Base-by-base conservation (phyloP, 2,888 invertebrate genomes). In the Dusona sp. region DNA sequence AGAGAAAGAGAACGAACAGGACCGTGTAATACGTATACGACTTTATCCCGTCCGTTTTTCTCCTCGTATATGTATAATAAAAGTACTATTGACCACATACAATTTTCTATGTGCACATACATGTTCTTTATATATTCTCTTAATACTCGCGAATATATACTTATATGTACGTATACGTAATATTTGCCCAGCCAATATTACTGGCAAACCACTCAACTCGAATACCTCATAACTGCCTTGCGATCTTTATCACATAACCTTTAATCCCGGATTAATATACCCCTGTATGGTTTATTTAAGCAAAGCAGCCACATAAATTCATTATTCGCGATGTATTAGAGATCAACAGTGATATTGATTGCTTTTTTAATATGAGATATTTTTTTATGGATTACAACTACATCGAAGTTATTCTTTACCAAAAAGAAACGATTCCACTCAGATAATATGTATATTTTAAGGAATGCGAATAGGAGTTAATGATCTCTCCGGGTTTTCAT, bases 1-100 rank as follows among this genome's bases (percentile, higher is more conserved):
- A 48, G 83, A 48, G 48, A 79, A 78, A 75, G 57, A 81, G 70
- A 83, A 86, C 65, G 54, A 83, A 85, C 83, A 48, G 75, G 75
- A 78, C 65, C 78, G 64, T 68, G 83, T 29, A 79, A 83, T 80
- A 79, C 67, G 81, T 74, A 75, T 84, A 79, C 70, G 51, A 79
- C 33, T 82, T 25, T 70, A 68, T 68, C 36, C 36, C 19, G 1
- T 77, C 51, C 38, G 42, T 48, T n/a, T 38, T 65, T 57, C 48
- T 11, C 45, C n/a, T 67, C 48, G 0, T 45, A 61, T 72, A 70
- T 48, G 29, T 22, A 54, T 45, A 78, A 51, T 54, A 65, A 57
- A 65, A 73, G 84, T 65, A 65, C 65, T 77, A 65, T 77, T 65
- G 65, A 77, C 77, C 77, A 48, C 65, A 64, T 9, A n/a, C 61